Evolutionary conservation across 2,113 vertebrate genomes (phyloP), one percentile per base, ranked within the genome.

Genomic region (Elgaria multicarinata): DNA sequence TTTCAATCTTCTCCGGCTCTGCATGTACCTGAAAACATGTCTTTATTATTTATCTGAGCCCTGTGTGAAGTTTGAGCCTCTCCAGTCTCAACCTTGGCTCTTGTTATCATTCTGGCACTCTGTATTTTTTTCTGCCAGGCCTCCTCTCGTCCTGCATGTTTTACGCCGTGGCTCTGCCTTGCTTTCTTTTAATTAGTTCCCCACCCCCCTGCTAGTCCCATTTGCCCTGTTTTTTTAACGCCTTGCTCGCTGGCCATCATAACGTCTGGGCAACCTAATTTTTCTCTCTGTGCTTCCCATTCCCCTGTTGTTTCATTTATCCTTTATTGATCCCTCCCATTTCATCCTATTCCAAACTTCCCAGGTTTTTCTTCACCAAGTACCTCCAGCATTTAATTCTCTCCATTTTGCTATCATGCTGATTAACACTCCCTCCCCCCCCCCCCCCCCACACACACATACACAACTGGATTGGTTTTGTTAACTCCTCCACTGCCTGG

Each of bases 201-300:
- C 55, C 53, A 7, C 4, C 93, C 92, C 44, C 78, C 90, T 90
- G 62, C 86, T 93, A 0, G 28, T 96, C 91, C 92, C 89, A 69
- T 14, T 91, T 94, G 93, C 91, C 91, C 93, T 95, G 90, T n/a
- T 94, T 95, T 91, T 93, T 93, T 95, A 94, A 95, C 94, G 93
- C 92, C 92, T 95, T 95, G 91, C 92, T 95, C 90, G 58, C 83
- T 88, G 62, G 94, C 92, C 90, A 92, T 89, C 94, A 94, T 88
- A 94, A 84, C 94, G 94, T 77, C 90, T 92, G 93, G 93, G 39
- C 91, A 95, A 92, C 87, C 92, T 93, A 92, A 95, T 95, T 96
- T 94, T 93, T 95, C 89, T 90, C 88, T 87, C 93, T 85, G 90
- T 1, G 0, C 0, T 58, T 90, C 87, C 93, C 2, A 0, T 91